A percentile compares a stretch with the other conserved stretches of the same genome.
Evolutionary conservation across 2,113 vertebrate species (phyloP).

Genomic region (Siniperca knerii): DNA sequence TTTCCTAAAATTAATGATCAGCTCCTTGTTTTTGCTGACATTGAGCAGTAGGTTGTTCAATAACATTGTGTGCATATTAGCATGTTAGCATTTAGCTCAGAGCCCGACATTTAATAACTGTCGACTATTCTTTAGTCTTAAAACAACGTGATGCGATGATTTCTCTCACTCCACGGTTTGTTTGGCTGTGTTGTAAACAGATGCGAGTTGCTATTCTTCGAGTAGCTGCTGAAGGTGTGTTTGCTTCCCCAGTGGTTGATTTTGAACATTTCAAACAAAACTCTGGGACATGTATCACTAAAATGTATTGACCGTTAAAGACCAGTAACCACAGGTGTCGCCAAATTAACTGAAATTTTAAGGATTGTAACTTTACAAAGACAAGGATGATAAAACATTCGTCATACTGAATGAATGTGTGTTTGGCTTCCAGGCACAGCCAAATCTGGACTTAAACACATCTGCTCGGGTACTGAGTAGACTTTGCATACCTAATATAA

Average conservation of each 20-base stretch:
- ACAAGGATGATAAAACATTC: not conserved
- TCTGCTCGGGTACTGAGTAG: slow-evolving; percentile 76
- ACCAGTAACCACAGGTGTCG: not conserved
- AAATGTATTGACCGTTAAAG: not conserved
- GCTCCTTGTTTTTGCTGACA: no score
- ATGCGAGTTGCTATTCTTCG: not conserved
- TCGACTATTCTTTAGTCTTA: not conserved
- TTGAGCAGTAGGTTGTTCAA: no score
- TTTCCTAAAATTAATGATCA: no score
- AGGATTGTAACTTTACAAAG: not conserved
- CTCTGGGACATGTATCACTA: not conserved
- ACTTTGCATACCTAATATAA: slow-evolving; percentile 78
- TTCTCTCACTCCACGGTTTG: not conserved
- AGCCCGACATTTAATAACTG: not conserved
- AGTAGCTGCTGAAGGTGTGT: not conserved
- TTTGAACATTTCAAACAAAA: not conserved
- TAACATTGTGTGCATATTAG: not conserved
- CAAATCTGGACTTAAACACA: slow-evolving; percentile 79
- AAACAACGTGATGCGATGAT: not conserved
- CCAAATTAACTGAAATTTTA: not conserved
- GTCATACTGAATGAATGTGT: not conserved
- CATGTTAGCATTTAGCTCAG: not conserved
- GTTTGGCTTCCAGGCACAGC: slow-evolving; percentile 77
- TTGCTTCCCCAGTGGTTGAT: not conserved
- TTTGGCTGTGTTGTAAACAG: not conserved